Evolutionary conservation across 2,888 invertebrate species (phyloP).

Genomic region (Chouioia cunea): DNA sequence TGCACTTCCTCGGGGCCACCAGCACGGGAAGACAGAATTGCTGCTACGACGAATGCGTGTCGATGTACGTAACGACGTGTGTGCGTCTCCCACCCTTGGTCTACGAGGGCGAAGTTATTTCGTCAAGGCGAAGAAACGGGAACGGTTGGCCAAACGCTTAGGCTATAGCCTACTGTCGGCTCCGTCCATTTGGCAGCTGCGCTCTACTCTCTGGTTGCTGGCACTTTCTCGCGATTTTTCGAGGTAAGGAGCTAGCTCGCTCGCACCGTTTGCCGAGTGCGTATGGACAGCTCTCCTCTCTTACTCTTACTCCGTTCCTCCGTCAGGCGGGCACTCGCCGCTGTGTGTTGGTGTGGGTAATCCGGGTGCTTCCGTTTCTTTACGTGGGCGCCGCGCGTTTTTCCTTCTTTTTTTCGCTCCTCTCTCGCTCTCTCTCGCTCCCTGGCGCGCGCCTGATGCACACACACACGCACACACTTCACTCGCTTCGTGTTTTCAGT

Average conservation of each 20-base stretch:
- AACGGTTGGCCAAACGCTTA: slow-evolving; percentile 16
- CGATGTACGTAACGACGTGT: too few relatives aligned
- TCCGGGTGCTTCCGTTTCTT: slow-evolving; percentile 49
- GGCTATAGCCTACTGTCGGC: not conserved
- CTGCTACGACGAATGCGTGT: too few relatives aligned
- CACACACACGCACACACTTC: slow-evolving; percentile 20
- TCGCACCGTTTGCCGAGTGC: not conserved
- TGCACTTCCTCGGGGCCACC: not conserved
- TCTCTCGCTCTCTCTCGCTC: slow-evolving; percentile 23
- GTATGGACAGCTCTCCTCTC: slow-evolving; percentile 5
- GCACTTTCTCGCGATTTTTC: slow-evolving; percentile 7
- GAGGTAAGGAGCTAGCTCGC: too few relatives aligned
- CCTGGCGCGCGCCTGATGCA: slow-evolving; percentile 4
- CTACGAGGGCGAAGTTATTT: too few relatives aligned
- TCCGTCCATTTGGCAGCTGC: too few relatives aligned
- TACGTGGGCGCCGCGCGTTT: slow-evolving; percentile 48
- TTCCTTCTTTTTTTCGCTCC: slow-evolving; percentile 32
- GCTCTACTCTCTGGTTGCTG: not conserved
- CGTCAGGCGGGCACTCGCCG: too few relatives aligned
- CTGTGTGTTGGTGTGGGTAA: slow-evolving; percentile 36
- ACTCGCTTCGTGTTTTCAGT: slow-evolving; percentile 27
- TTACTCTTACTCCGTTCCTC: not conserved
- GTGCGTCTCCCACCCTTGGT: too few relatives aligned
- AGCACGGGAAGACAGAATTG: too few relatives aligned
- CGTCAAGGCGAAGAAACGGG: slow-evolving; percentile 10